Evolutionary conservation across 2,113 vertebrate species (phyloP), one percentile per base, ranked within the genome.

Genomic region (Myrmophylax atrothorax): DNA sequence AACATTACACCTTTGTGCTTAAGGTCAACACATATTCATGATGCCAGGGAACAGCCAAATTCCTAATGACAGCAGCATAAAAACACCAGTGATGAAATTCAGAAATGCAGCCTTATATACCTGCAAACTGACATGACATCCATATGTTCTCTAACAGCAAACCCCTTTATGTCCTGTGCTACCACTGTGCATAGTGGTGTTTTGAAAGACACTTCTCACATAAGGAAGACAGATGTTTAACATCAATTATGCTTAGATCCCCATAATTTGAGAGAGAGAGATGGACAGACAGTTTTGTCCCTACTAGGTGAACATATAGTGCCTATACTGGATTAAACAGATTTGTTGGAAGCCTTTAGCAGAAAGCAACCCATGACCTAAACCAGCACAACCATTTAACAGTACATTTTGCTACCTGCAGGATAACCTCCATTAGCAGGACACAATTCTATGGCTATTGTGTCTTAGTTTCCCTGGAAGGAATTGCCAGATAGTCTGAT

Each of bases 11-110:
- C 14, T 78, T 35, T 82, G 37, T 66, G 22, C 35, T 68, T 83
- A 47, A 60, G 18, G 12, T 83, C 66, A 50, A 19, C 1, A 1
- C 8, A 18, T 33, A 53, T 53, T 59, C 14, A 14, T 2, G 0
- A 20, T 38, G 18, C 8, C 14, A 82, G 14, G 33, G 26, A 96
- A 72, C 14, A 82, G 33, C 1, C 35, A 83, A 76, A 79, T 72
- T 92, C 49, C 26, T 56, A 38, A 24, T 31, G 33, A 47, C 22
- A 31, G 52, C 4, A 0, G 10, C 40, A 67, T 20, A 63, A 81
- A 85, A 29, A 56, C 10, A 12, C 12, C 6, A n/a, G 42, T 31
- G 8, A 66, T 18, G 50, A 14, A 50, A 55, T 47, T 82, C 18
- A 92, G 35, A 79, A 89, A 75, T 91, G 53, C 49, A 86, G 23